These are phyloP conservation scores for Heliconius hewitsoni DNA, from an alignment of 1,140 invertebrate species.

Conservation along the genomic window DNA sequence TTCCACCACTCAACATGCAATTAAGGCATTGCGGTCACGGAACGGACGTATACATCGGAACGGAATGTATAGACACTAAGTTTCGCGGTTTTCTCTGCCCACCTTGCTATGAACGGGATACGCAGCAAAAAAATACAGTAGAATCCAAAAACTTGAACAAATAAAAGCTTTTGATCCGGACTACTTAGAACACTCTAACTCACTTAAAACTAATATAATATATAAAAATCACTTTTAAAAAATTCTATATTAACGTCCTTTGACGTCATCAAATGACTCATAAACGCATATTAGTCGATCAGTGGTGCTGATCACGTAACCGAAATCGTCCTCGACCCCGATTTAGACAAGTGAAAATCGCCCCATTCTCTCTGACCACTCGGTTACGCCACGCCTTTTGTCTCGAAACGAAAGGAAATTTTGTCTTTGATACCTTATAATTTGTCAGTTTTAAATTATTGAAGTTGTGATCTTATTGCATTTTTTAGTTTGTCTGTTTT, in stretches of 20 bases:
- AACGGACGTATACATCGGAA: too few species aligned
- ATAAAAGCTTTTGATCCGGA: too few species aligned
- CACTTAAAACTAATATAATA: too few species aligned
- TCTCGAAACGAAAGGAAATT: constrained; percentile 11
- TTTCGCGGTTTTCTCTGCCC: too few species aligned
- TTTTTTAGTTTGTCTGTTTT: not conserved
- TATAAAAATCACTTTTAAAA: not conserved
- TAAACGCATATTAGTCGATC: constrained; percentile 25
- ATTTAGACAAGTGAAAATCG: constrained; percentile 66
- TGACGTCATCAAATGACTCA: constrained; percentile 31
- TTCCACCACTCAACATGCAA: too few species aligned
- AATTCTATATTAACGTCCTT: not conserved
- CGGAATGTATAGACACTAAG: too few species aligned
- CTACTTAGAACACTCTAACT: too few species aligned
- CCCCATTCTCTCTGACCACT: constrained; percentile 47
- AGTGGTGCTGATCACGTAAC: constrained; percentile 57
- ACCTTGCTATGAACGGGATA: too few species aligned
- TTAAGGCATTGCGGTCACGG: too few species aligned
- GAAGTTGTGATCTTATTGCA: not conserved
- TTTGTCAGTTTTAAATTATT: not conserved
- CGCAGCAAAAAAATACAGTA: too few species aligned
- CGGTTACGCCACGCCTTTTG: constrained; percentile 38
- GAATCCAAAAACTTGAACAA: too few species aligned
- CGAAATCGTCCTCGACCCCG: constrained; percentile 66
- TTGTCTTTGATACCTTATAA: not conserved